These are phyloP conservation scores for Xyliphius kryptos DNA, from an alignment of 2,113 vertebrate species.

Conservation along the genomic window DNA sequence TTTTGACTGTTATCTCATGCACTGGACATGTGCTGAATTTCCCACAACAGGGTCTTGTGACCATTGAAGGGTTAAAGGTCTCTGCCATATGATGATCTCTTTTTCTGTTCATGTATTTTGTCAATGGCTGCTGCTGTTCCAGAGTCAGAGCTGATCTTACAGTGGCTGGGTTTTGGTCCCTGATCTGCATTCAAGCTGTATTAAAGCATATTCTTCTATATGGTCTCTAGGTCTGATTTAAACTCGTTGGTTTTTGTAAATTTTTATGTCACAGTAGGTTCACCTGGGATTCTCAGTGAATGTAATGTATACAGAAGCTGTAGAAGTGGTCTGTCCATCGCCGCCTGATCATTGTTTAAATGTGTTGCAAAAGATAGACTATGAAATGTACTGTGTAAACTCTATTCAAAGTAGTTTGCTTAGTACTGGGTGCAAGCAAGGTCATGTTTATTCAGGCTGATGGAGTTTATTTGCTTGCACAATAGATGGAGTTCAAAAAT, in stretches of 20 bases:
- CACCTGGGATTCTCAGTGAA: too few relatives aligned
- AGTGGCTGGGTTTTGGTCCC: conserved; percentile 15
- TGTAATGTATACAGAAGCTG: too few relatives aligned
- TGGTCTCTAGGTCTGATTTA: conserved; percentile 2
- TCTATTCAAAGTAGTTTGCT: background rate
- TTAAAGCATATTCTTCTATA: conserved; percentile 42
- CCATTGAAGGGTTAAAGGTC: too few relatives aligned
- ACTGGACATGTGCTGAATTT: too few relatives aligned
- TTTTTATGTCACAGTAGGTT: too few relatives aligned
- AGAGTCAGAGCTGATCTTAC: conserved; percentile 6
- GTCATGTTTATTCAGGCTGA: conserved; percentile 12
- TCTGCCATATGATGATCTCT: background rate
- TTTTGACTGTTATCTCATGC: conserved; percentile 1
- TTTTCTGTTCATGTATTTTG: conserved; percentile 2
- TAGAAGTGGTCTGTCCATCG: too few relatives aligned
- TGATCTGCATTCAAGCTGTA: conserved; percentile 38
- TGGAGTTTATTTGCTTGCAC: conserved; percentile 8
- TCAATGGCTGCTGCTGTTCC: conserved; percentile 14
- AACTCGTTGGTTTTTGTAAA: background rate
- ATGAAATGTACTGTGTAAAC: background rate
- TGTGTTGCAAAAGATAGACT: too few relatives aligned
- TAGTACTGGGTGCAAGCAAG: background rate
- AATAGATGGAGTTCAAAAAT: background rate
- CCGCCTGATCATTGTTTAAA: too few relatives aligned
- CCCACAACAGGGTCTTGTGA: too few relatives aligned